A percentile compares a stretch with the other conserved stretches of the same genome.
phyloP scores from a whole-genome alignment of 1,140 invertebrate genomes.

The Oreohelix idahoensis region DNA sequence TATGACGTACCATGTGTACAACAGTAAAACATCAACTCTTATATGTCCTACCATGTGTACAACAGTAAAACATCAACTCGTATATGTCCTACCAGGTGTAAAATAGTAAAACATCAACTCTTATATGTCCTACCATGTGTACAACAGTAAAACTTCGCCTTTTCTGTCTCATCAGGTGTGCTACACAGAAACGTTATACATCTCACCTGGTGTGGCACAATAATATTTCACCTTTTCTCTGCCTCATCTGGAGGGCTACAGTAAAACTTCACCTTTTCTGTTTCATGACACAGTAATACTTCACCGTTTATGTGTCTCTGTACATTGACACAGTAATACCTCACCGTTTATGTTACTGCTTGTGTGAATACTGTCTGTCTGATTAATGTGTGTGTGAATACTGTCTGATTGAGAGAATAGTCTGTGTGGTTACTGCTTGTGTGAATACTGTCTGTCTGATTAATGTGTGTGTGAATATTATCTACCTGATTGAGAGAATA shows the following conservation, averaged over 20 bases:
- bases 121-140: no score
- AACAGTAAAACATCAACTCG: no score
- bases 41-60: no score
- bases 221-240: no score
- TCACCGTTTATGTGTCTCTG: conserved; percentile 72
- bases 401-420: conserved; percentile 9
- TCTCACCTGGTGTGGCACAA: no score
- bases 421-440: conserved; percentile 48
- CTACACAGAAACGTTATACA: conserved; percentile 64
- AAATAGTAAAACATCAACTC: no score
- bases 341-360: conserved; percentile 52
- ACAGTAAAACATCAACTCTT: no score
- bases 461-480: neutral
- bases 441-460: conserved; percentile 43
- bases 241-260: no score
- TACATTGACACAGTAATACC: conserved; percentile 60
- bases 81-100: no score
- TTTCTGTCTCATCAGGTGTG: conserved; percentile 67
- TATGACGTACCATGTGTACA: no score
- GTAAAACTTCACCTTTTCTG: neutral
- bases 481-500: conserved; percentile 16
- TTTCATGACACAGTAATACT: no score
- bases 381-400: neutral
- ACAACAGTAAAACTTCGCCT: no score
- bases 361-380: conserved; percentile 30